Evolutionary conservation across 2,113 vertebrate species (phyloP), one percentile per base, ranked within the genome.

Genomic region (Eudyptes chrysolophus): DNA sequence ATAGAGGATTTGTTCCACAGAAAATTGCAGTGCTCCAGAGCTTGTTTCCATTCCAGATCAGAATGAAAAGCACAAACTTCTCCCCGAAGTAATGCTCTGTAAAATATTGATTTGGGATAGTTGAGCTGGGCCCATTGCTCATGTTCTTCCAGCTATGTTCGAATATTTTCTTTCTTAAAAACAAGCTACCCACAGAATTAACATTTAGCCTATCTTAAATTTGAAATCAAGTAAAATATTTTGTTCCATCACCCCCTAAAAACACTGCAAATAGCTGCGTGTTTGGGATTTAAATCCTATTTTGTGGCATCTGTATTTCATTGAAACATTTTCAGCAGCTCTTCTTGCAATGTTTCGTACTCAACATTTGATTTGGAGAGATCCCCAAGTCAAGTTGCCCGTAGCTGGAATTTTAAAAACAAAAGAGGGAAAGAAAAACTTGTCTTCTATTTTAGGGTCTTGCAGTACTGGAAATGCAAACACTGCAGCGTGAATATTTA

Each of bases 391-490:
- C 77, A 54, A 72, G 65, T 8, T 89, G 68, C 72, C 48, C 2
- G 0, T 75, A 89, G 65, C 18, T 77, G 84, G 78, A 92, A 94
- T 94, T 96, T 82, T 42, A 91, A 90, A 94, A 96, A 60, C 90
- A 77, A 77, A 94, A 94, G 90, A 93, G 27, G 84, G 58, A 94
- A 93, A 84, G 95, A 72, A 96, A 95, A 95, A 87, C 86, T 92
- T 16, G 91, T 84, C 89, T 95, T 94, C 95, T 97, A 77, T 96
- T 97, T 97, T 86, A 95, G 93, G 94, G 94, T 96, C 84, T 79
- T 91, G 95, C 87, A 87, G 84, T 96, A 97, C 92, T 94, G 93
- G 96, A 96, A 97, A 95, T 93, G 87, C 96, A 95, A 96, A 94
- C 18, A 29, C 42, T 58, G 57, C 77, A 87, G 84, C 80, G 91